Percentiles rank a stretch among this genome's conserved stretches.
Evolutionary conservation across 1,140 invertebrate species (phyloP).

Genomic region (Lanistes nyassanus): DNA sequence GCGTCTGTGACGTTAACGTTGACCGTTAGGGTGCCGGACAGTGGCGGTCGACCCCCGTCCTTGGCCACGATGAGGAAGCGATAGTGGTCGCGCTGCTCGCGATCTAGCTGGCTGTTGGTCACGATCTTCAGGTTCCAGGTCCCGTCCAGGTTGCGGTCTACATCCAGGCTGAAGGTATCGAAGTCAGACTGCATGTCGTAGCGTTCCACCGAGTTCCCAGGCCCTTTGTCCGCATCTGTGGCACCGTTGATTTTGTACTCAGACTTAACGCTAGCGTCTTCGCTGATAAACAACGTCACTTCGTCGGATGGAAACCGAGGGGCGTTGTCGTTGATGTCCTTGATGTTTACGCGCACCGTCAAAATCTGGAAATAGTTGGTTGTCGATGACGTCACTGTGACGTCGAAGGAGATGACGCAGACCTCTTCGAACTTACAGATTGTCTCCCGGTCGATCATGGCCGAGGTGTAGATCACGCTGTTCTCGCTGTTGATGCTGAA

Average conservation of each 20-base stretch:
- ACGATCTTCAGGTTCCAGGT: constrained; percentile 50
- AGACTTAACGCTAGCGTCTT: constrained; percentile 68
- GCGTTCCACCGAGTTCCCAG: constrained; percentile 65
- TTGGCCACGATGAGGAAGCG: constrained; percentile 85
- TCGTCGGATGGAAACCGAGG: constrained; percentile 75
- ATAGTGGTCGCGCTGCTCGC: constrained; percentile 90
- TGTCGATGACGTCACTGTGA: constrained; percentile 42
- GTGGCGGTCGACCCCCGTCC: constrained; percentile 85
- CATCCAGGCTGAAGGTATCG: constrained; percentile 48
- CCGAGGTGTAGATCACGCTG: constrained; percentile 49
- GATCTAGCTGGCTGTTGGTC: constrained; percentile 73
- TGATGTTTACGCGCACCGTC: constrained; percentile 49
- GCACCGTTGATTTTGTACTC: constrained; percentile 75
- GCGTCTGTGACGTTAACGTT: constrained; percentile 74
- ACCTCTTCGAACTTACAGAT: constrained; percentile 39
- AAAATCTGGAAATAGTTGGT: constrained; percentile 51
- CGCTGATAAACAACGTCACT: constrained; percentile 48
- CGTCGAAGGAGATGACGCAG: constrained; percentile 50
- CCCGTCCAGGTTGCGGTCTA: constrained; percentile 49
- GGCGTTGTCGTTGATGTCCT: constrained; percentile 94
- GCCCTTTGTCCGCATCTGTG: constrained; percentile 69
- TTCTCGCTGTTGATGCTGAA: constrained; percentile 48
- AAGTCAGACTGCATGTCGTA: constrained; percentile 51
- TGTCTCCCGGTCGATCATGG: constrained; percentile 55
- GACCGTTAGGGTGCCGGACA: constrained; percentile 59